Percentiles rank a stretch among this genome's conserved stretches.
Evolutionary conservation across 2,797 vertebrate genomes (phyloP).

Genomic region (Eupleurogrammus muticus): DNA sequence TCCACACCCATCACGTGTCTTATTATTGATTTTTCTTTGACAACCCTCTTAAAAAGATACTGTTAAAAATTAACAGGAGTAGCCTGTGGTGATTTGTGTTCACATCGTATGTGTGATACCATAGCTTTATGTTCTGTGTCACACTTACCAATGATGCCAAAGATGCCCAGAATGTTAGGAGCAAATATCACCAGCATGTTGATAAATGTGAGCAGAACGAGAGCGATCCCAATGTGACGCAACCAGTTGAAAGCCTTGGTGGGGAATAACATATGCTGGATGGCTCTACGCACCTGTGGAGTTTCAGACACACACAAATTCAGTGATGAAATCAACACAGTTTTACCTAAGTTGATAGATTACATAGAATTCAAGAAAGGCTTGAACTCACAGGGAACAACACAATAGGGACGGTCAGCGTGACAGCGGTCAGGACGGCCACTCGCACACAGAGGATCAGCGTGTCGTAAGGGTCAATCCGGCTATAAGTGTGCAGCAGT

Average conservation of each 20-base stretch:
- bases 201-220: constrained; percentile 89
- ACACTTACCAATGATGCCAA: constrained; percentile 94
- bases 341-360: no score
- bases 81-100: not conserved
- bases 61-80: not conserved
- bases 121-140: not conserved
- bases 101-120: not conserved
- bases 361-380: not conserved
- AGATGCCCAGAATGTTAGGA: constrained; percentile 97
- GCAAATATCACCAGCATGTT: constrained; percentile 98
- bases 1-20: not conserved
- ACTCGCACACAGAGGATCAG: constrained; percentile 96
- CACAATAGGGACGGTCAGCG: constrained; percentile 96
- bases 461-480: constrained; percentile 92
- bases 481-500: constrained; percentile 95
- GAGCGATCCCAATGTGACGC: constrained; percentile 88
- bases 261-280: constrained; percentile 95
- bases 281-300: constrained; percentile 93
- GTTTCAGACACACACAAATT: not conserved
- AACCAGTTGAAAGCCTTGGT: constrained; percentile 94
- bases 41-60: not conserved
- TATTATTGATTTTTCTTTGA: not conserved
- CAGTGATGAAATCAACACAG: not conserved
- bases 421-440: constrained; percentile 96
- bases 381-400: constrained; percentile 92